phyloP scores from a whole-genome alignment of 64 coral and sea anemone species.

The Catalaphyllia jardinei region DNA sequence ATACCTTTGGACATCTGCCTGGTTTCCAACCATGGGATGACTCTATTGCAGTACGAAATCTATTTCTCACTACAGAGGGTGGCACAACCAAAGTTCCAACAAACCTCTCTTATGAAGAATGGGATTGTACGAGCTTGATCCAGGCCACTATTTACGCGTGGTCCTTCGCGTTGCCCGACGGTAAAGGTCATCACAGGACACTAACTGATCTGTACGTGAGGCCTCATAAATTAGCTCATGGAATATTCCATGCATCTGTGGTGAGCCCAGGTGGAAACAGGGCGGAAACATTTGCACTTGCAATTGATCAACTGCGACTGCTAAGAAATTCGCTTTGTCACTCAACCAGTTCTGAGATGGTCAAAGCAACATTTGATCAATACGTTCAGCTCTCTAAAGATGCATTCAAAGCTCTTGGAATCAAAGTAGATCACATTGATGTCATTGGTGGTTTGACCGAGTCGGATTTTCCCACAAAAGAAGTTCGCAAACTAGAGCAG shows the following conservation, averaged over 20 bases:
- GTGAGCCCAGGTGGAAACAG: background rate
- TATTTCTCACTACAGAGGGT: background rate
- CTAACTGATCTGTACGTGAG: background rate
- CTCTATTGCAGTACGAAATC: background rate
- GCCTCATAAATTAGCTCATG: background rate
- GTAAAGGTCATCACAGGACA: background rate
- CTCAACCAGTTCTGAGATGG: background rate
- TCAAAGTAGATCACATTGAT: slow-evolving; percentile 5
- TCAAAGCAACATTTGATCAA: background rate
- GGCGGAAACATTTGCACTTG: slow-evolving; percentile 7
- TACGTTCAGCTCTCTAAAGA: background rate
- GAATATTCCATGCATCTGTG: background rate
- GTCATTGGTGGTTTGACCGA: background rate
- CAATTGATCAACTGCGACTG: slow-evolving; percentile 29
- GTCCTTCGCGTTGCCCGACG: background rate
- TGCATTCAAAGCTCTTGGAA: background rate
- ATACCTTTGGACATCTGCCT: background rate
- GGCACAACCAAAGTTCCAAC: background rate
- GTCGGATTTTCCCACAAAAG: slow-evolving; percentile 12
- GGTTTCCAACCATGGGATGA: slow-evolving; percentile 28
- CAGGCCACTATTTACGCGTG: slow-evolving; percentile 17
- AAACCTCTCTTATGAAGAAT: background rate
- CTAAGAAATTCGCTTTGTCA: slow-evolving; percentile 25
- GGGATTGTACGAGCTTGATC: slow-evolving; percentile 17
- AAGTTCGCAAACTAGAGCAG: background rate